Evolutionary conservation across 2,797 vertebrate species (phyloP).

Genomic region (Percopsis omiscomaycus): DNA sequence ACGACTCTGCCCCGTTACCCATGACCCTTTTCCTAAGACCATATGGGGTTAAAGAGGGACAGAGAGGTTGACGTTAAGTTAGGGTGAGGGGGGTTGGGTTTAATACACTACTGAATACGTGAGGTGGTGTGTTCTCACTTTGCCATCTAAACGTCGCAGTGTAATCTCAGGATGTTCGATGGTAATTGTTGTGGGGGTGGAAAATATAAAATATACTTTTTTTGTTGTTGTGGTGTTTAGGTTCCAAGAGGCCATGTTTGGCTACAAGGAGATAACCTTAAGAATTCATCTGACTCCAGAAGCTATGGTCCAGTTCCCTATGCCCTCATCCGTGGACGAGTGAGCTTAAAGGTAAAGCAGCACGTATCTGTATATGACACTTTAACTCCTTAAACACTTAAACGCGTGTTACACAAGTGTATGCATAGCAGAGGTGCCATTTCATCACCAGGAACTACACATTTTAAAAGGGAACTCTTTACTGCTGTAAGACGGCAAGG

Average conservation of each 20-base stretch:
- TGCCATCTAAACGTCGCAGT: slow-evolving; percentile 43
- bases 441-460: neutral
- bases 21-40: slow-evolving; percentile 73
- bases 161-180: too few relatives aligned
- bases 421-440: neutral
- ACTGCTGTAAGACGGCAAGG: neutral
- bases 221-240: slow-evolving; percentile 68
- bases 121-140: slow-evolving; percentile 24
- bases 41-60: slow-evolving; percentile 71
- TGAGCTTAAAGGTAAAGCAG: slow-evolving; percentile 90
- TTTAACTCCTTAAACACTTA: slow-evolving; percentile 16
- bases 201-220: neutral
- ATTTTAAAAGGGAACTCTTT: neutral
- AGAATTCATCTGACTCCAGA: slow-evolving; percentile 95
- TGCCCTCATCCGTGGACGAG: slow-evolving; percentile 91
- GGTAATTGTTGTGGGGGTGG: slow-evolving; percentile 6
- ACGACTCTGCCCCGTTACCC: slow-evolving; percentile 72
- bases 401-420: neutral
- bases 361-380: slow-evolving; percentile 10
- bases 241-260: slow-evolving; percentile 96
- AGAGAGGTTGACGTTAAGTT: slow-evolving; percentile 81
- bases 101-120: slow-evolving; percentile 16
- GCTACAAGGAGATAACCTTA: slow-evolving; percentile 97
- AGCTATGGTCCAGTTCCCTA: slow-evolving; percentile 95
- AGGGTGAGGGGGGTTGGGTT: slow-evolving; percentile 81